phyloP scores from a whole-genome alignment of 2,797 vertebrate genomes.

The Linurgus olivaceus region DNA sequence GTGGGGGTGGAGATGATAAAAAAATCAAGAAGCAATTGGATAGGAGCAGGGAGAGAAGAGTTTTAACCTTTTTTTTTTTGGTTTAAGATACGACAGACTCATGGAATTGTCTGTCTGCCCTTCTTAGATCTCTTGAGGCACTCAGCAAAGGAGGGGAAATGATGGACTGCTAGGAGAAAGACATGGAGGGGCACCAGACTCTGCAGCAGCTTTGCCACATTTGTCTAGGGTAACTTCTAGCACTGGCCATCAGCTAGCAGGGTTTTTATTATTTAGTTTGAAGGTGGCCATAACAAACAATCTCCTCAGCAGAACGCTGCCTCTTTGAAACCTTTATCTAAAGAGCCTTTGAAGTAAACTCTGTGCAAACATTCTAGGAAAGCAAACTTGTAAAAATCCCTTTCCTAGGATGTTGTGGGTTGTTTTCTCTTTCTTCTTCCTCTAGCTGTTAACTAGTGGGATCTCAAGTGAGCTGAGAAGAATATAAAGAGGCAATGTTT shows the following conservation, averaged over 20 bases:
- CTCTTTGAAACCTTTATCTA: neutral
- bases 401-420: neutral
- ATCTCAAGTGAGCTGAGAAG: neutral
- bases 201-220: neutral
- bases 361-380: neutral
- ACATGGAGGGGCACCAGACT: neutral
- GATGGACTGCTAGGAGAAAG: neutral
- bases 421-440: fast-evolving
- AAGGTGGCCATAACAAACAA: neutral
- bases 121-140: neutral
- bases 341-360: neutral
- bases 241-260: neutral
- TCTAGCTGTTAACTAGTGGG: neutral
- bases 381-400: neutral
- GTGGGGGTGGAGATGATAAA: neutral
- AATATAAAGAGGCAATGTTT: neutral
- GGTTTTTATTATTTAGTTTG: neutral
- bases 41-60: neutral
- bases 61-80: neutral
- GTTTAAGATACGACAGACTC: neutral
- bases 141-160: neutral
- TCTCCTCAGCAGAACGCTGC: neutral
- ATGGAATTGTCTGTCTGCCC: neutral
- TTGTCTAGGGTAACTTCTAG: neutral
- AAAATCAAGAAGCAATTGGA: neutral